Conservation (phyloP, 1,140 invertebrate genomes). For the Macrocentrus cingulum region DNA sequence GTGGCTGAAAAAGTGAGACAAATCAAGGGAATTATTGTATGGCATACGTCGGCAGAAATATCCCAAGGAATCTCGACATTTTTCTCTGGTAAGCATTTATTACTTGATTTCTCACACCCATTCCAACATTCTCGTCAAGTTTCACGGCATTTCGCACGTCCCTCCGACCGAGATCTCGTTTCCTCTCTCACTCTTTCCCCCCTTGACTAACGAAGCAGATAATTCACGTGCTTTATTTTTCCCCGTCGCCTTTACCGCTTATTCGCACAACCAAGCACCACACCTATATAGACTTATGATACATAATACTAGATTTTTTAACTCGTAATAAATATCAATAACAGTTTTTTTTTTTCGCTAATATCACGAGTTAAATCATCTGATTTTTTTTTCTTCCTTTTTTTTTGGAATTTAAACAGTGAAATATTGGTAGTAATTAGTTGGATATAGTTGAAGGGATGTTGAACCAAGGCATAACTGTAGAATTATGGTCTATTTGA, state of each 20-base stretch:
- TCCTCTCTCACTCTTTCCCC: not conserved
- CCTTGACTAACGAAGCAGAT: constrained; percentile 17
- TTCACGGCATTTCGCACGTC: constrained; percentile 4
- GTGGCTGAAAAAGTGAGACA: constrained; percentile 13
- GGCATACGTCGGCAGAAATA: constrained; percentile 23
- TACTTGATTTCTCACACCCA: constrained; percentile 17
- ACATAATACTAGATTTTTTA: too few relatives aligned
- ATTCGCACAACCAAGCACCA: too few relatives aligned
- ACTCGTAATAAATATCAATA: too few relatives aligned
- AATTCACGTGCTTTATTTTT: constrained; percentile 15
- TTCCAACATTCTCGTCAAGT: not conserved
- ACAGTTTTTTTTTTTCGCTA: too few relatives aligned
- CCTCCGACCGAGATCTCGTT: not conserved
- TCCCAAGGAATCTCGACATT: constrained; percentile 21
- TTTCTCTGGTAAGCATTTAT: constrained; percentile 26
- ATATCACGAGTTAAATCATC: too few relatives aligned
- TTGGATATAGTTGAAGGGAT: too few relatives aligned
- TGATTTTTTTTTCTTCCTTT: too few relatives aligned
- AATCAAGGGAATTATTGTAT: constrained; percentile 22
- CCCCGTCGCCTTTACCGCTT: not conserved
- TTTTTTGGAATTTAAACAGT: too few relatives aligned
- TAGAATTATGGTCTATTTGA: too few relatives aligned
- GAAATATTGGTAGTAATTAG: too few relatives aligned
- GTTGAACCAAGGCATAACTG: too few relatives aligned
- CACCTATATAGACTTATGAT: too few relatives aligned